Percentiles rank a stretch among this genome's conserved stretches.
Conservation (phyloP, 2,113 vertebrate species). For the Clinocottus analis region DNA sequence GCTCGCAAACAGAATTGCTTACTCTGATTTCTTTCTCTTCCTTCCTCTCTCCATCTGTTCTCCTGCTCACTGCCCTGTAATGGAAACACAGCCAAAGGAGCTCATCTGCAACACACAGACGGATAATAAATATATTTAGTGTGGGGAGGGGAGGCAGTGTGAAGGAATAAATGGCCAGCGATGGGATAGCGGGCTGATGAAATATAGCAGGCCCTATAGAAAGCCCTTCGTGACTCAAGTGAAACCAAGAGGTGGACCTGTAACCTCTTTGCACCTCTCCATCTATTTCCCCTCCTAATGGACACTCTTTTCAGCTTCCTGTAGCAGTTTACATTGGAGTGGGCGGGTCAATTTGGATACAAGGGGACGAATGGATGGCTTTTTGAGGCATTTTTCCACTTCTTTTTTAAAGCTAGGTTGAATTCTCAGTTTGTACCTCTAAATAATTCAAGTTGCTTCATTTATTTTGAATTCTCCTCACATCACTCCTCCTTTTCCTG, state of each 20-base stretch:
- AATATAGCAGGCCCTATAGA: conserved; percentile 38
- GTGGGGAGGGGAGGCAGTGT: conserved; percentile 35
- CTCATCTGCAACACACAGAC: conserved; percentile 63
- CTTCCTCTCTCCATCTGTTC: conserved; percentile 46
- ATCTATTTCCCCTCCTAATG: conserved; percentile 38
- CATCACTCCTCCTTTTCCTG: conserved; percentile 60
- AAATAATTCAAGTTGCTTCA: conserved; percentile 81
- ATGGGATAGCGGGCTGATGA: conserved; percentile 37
- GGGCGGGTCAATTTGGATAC: conserved; percentile 23
- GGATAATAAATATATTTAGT: conserved; percentile 74
- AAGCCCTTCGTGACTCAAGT: conserved; percentile 51
- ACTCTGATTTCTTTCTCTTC: conserved; percentile 69
- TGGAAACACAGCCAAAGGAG: conserved; percentile 70
- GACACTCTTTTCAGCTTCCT: conserved; percentile 35
- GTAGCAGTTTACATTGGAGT: conserved; percentile 22
- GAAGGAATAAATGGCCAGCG: conserved; percentile 33
- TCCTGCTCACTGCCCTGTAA: conserved; percentile 58
- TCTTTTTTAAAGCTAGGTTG: conserved; percentile 72
- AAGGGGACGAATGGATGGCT: conserved; percentile 38
- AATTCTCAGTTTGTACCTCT: conserved; percentile 84
- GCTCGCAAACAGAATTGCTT: conserved; percentile 77
- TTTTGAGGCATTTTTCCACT: conserved; percentile 66
- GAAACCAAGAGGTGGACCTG: conserved; percentile 45
- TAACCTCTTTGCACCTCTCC: conserved; percentile 49
- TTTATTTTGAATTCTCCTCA: conserved; percentile 82